Percentiles rank a stretch among this genome's conserved stretches.
Evolutionary conservation across 2,888 invertebrate species (phyloP).

Genomic region (Abrostola tripartita): DNA sequence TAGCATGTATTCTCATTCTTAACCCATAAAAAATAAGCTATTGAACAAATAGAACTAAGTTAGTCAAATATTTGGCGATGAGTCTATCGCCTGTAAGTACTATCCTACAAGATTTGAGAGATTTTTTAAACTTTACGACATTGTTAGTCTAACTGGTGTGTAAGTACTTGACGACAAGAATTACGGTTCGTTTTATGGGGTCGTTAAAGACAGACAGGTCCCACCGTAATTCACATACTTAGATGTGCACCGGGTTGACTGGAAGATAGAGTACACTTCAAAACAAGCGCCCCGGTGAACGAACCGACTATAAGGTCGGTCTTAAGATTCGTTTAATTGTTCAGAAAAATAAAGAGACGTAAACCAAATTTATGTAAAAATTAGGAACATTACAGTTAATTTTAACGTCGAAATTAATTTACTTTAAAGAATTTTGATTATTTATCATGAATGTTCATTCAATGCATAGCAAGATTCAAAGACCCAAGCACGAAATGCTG

Average conservation of each 20-base stretch:
- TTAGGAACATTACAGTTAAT: slow-evolving; percentile 40
- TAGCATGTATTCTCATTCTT: too few species aligned
- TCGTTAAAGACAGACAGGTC: slow-evolving; percentile 40
- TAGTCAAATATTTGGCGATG: too few species aligned
- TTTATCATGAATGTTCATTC: slow-evolving; percentile 63
- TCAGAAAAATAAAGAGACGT: slow-evolving; percentile 36
- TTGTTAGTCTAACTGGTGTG: slow-evolving; percentile 23
- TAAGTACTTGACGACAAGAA: slow-evolving; percentile 27
- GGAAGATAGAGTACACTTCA: slow-evolving; percentile 36
- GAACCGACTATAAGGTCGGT: slow-evolving; percentile 39
- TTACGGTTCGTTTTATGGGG: slow-evolving; percentile 41
- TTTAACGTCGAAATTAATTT: slow-evolving; percentile 24
- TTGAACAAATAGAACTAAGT: too few species aligned
- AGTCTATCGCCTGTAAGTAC: too few species aligned
- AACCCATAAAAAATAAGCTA: too few species aligned
- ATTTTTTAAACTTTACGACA: slow-evolving; percentile 34
- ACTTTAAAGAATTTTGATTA: too few species aligned
- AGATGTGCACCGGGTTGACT: slow-evolving; percentile 29
- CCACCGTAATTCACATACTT: slow-evolving; percentile 9
- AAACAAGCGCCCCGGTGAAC: slow-evolving; percentile 44
- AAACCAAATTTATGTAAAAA: slow-evolving; percentile 26
- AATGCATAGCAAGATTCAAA: slow-evolving; percentile 63
- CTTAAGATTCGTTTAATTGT: slow-evolving; percentile 40
- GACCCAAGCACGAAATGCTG: slow-evolving; percentile 19
- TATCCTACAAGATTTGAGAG: slow-evolving; percentile 9